A percentile compares a stretch with the other conserved stretches of the same genome.
Evolutionary conservation across 2,113 vertebrate genomes (phyloP).

Genomic region (Eonycteris spelaea): DNA sequence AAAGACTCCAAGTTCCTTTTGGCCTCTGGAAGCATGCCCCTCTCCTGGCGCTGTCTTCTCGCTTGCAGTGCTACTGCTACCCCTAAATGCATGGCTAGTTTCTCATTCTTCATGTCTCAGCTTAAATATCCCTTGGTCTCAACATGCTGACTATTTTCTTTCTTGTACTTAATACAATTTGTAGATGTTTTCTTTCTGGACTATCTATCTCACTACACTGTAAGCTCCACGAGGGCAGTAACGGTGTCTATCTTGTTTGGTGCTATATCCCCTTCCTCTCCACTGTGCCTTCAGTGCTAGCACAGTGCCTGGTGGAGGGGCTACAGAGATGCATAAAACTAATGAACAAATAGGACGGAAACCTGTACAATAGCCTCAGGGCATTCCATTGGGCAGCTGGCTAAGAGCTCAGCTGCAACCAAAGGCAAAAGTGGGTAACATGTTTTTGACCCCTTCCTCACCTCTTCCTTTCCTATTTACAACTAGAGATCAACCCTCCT

Average conservation of each 20-base stretch:
- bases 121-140: neutral
- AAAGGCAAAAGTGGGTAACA: neutral
- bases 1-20: neutral
- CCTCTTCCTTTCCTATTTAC: neutral
- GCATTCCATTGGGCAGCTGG: neutral
- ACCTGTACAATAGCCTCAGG: neutral
- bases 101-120: neutral
- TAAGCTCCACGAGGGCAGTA: neutral
- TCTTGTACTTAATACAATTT: neutral
- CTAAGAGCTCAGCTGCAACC: neutral
- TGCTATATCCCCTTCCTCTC: neutral
- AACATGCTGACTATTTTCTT: neutral
- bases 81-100: neutral
- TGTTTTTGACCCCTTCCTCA: neutral
- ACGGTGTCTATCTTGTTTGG: neutral
- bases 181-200: neutral
- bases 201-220: neutral
- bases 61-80: neutral
- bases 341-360: neutral
- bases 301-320: neutral
- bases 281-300: neutral
- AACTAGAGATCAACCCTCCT: neutral
- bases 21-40: neutral
- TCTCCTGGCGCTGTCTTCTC: neutral
- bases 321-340: neutral